Percentiles rank a stretch among this genome's conserved stretches.
Evolutionary conservation across 2,113 vertebrate species (phyloP).

Genomic region (Orthonyx spaldingii): DNA sequence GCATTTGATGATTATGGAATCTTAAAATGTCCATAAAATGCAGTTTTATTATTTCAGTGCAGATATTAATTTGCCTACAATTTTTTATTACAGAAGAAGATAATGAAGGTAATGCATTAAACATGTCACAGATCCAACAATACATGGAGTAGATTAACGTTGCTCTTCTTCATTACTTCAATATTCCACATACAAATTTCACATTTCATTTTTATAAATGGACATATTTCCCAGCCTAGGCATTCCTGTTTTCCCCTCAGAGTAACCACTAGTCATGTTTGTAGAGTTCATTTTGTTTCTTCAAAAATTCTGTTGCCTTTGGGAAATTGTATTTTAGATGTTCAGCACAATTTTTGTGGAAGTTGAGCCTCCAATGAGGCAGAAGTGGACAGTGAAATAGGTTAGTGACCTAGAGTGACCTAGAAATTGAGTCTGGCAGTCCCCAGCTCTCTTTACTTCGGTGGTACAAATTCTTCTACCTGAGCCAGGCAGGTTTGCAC

Average conservation of each 20-base stretch:
- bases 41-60: neutral
- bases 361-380: neutral
- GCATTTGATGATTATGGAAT: neutral
- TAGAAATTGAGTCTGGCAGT: neutral
- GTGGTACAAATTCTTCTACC: neutral
- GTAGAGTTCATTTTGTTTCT: neutral
- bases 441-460: neutral
- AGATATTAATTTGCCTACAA: neutral
- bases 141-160: neutral
- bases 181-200: neutral
- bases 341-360: neutral
- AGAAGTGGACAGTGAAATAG: neutral
- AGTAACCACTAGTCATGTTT: neutral
- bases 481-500: neutral
- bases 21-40: neutral
- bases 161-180: neutral
- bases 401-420: neutral
- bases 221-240: neutral
- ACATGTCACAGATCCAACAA: neutral
- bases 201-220: neutral
- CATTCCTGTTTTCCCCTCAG: neutral
- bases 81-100: neutral
- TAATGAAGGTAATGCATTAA: neutral
- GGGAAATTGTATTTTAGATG: neutral
- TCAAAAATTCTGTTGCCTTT: neutral